A percentile compares a stretch with the other conserved stretches of the same genome.
Conservation (phyloP, 1,140 invertebrate species). For the Saxidomus purpurata region DNA sequence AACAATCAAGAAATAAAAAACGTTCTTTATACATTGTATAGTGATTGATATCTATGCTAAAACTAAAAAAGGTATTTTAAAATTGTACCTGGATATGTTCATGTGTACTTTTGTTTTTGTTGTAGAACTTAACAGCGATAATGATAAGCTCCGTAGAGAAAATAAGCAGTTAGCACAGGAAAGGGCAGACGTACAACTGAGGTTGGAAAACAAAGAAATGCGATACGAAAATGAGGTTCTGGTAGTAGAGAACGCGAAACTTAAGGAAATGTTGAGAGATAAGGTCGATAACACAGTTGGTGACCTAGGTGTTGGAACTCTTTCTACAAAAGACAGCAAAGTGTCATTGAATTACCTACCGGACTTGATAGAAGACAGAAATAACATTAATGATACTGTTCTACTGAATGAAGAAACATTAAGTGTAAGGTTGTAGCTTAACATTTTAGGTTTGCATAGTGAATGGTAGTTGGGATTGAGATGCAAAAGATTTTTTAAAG, state of each 20-base stretch:
- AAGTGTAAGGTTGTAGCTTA: background rate
- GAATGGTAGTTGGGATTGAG: too few species aligned
- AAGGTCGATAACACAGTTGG: background rate
- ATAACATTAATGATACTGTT: constrained; percentile 7
- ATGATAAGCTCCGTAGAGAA: constrained; percentile 62
- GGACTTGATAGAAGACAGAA: constrained; percentile 28
- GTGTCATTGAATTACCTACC: background rate
- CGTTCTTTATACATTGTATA: too few species aligned
- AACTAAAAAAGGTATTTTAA: too few species aligned
- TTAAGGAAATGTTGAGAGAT: constrained; percentile 62
- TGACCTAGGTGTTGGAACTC: background rate
- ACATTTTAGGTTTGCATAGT: too few species aligned
- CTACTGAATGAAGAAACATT: constrained; percentile 7
- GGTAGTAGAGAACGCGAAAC: constrained; percentile 66
- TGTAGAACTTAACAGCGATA: constrained; percentile 68
- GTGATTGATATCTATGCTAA: too few species aligned
- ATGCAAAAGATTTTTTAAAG: too few species aligned
- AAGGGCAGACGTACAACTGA: constrained; percentile 23
- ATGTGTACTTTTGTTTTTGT: too few species aligned
- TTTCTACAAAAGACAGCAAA: background rate
- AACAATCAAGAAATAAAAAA: too few species aligned
- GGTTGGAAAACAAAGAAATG: constrained; percentile 67
- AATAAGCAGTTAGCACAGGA: constrained; percentile 34
- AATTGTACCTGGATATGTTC: too few species aligned
- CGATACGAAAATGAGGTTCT: constrained; percentile 67